Evolutionary conservation across 2,113 vertebrate species (phyloP).

Genomic region (Dolichallabes microphthalmus): DNA sequence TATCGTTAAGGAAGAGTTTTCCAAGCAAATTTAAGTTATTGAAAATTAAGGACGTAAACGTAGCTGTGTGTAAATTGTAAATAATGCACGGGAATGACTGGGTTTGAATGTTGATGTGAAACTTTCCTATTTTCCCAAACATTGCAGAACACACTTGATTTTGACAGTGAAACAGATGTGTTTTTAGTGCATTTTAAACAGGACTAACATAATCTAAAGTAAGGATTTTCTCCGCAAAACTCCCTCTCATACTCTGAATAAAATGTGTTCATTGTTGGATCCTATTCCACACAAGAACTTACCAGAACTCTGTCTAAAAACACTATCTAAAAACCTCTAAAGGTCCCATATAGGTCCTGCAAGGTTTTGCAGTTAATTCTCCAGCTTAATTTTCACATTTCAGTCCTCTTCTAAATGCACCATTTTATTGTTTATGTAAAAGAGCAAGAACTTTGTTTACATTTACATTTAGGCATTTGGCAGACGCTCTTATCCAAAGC

Average conservation of each 20-base stretch:
- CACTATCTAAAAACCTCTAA: background rate
- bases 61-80: background rate
- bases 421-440: no score
- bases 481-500: no score
- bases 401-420: no score
- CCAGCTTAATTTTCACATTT: no score
- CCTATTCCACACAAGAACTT: background rate
- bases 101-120: background rate
- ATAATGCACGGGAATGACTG: background rate
- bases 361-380: no score
- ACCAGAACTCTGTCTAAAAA: background rate
- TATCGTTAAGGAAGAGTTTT: background rate
- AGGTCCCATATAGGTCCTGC: no score
- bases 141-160: background rate
- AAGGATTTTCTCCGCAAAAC: background rate
- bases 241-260: background rate
- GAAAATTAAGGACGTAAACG: background rate
- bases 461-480: no score
- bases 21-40: background rate
- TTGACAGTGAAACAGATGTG: background rate
- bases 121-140: background rate
- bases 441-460: no score
- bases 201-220: background rate
- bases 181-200: background rate
- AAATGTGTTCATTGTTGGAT: background rate